These are phyloP conservation scores for Drosophila prolongata DNA, from an alignment of 2,888 invertebrate species.

Conservation along the genomic window DNA sequence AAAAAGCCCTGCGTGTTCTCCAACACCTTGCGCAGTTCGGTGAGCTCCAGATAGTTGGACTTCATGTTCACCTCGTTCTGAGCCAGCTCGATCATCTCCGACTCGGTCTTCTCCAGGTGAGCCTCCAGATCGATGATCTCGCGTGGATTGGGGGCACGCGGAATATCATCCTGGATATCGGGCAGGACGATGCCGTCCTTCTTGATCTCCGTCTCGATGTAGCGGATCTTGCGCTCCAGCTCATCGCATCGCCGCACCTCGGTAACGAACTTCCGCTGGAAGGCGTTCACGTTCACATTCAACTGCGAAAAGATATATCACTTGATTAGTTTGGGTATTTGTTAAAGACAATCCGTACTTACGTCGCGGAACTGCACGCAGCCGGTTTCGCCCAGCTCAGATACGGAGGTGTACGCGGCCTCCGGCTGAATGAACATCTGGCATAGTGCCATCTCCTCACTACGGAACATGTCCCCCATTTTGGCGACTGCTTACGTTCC, in stretches of 20 bases:
- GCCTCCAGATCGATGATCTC: constrained; percentile 93
- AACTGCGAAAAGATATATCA: constrained; percentile 85
- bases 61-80: constrained; percentile 97
- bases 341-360: constrained; percentile 84
- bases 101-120: constrained; percentile 97
- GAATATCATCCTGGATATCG: constrained; percentile 88
- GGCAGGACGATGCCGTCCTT: constrained; percentile 91
- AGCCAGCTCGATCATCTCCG: constrained; percentile 96
- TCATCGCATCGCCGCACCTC: constrained; percentile 94
- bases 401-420: constrained; percentile 96
- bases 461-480: constrained; percentile 94
- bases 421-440: constrained; percentile 98
- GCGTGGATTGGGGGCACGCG: constrained; percentile 90
- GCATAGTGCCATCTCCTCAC: constrained; percentile 96
- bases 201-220: constrained; percentile 92
- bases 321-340: not conserved
- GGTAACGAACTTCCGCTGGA: constrained; percentile 94
- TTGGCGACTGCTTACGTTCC: constrained; percentile 77
- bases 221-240: constrained; percentile 92
- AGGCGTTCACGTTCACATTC: constrained; percentile 91
- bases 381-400: constrained; percentile 97
- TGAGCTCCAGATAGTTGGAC: constrained; percentile 96
- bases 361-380: constrained; percentile 98
- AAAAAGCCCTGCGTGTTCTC: constrained; percentile 92
- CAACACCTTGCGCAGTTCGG: constrained; percentile 95